phyloP scores from a whole-genome alignment of 1,140 invertebrate genomes.

The Caenorhabditis briggsae region DNA sequence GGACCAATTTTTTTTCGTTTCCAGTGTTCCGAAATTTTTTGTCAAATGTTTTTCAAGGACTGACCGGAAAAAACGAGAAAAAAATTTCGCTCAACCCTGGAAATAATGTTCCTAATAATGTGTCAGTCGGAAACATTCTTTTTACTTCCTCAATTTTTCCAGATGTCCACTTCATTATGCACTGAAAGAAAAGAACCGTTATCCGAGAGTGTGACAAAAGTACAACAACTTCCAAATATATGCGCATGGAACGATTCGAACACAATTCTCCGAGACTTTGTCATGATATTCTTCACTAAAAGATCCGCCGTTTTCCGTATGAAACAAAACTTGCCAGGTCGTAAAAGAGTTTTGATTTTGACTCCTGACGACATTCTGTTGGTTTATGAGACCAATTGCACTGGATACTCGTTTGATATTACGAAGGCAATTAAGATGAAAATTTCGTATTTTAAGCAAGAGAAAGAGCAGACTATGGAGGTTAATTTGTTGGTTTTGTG shows the following conservation, averaged over 20 bases:
- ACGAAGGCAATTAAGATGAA: conserved; percentile 3
- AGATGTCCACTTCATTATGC: conserved; percentile 7
- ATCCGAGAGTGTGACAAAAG: conserved; percentile 36
- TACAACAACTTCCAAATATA: conserved; percentile 8
- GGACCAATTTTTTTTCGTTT: too few relatives aligned
- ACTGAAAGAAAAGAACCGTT: not conserved
- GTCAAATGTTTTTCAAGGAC: too few relatives aligned
- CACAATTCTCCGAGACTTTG: conserved; percentile 15
- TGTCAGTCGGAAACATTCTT: too few relatives aligned
- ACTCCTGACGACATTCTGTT: conserved; percentile 6
- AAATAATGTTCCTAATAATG: too few relatives aligned
- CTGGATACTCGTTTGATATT: conserved; percentile 44
- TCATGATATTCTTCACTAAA: not conserved
- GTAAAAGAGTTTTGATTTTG: conserved; percentile 9
- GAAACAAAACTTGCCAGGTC: not conserved
- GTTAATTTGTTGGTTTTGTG: not conserved
- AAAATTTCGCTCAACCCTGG: too few relatives aligned
- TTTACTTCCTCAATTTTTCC: not conserved
- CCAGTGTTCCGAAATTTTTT: too few relatives aligned
- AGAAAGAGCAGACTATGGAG: not conserved
- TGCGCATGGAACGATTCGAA: conserved; percentile 9
- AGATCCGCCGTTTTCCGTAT: not conserved
- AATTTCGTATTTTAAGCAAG: not conserved
- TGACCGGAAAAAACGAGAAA: too few relatives aligned
- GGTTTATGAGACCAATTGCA: conserved; percentile 35